Percentiles rank a stretch among this genome's conserved stretches.
These are phyloP conservation scores for Drosophila pallidifrons DNA, from an alignment of 1,140 invertebrate species.

Conservation along the genomic window DNA sequence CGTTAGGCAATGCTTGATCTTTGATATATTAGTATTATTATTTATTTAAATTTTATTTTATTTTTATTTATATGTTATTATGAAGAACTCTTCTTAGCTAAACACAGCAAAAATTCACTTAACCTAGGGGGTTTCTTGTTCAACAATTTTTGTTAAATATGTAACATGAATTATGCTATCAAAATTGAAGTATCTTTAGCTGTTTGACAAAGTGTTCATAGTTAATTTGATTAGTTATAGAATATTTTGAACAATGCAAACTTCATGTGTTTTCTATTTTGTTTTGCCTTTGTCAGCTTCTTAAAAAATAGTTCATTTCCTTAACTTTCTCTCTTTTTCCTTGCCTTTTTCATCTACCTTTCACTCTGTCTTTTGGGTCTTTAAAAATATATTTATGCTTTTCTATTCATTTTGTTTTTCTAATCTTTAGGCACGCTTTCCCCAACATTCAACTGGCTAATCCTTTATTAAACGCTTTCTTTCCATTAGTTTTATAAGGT, in stretches of 20 bases:
- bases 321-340: neutral
- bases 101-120: conserved; percentile 30
- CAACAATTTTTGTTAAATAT: conserved; percentile 33
- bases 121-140: conserved; percentile 6
- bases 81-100: conserved; percentile 9
- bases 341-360: neutral
- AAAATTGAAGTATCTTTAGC: conserved; percentile 6
- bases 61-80: neutral
- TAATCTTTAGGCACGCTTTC: conserved; percentile 19
- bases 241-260: neutral
- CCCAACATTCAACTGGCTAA: neutral
- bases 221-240: conserved; percentile 24
- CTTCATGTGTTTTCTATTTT: neutral
- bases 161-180: conserved; percentile 36
- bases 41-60: neutral
- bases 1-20: conserved; percentile 14
- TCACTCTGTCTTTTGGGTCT: neutral
- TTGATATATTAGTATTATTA: neutral
- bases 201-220: conserved; percentile 15
- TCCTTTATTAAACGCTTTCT: neutral
- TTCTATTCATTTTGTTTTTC: neutral
- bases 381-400: conserved; percentile 26
- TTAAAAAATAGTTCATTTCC: conserved; percentile 33
- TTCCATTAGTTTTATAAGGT: neutral
- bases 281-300: neutral